phyloP scores from a whole-genome alignment of 2,888 invertebrate genomes.

The Megastigmus dorsalis region DNA sequence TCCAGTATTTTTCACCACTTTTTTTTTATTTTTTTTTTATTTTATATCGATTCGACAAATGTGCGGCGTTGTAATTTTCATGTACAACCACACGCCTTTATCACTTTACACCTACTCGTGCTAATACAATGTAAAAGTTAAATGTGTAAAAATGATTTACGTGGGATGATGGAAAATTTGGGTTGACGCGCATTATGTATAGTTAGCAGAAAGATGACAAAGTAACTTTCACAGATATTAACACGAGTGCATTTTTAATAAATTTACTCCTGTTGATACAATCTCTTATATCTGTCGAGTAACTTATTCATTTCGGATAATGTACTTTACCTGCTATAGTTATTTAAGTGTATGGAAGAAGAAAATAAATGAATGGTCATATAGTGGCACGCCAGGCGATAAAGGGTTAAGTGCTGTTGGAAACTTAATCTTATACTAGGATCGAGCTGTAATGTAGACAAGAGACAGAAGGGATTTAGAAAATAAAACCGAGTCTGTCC shows the following conservation, averaged over 20 bases:
- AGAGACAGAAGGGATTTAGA: constrained; percentile 24
- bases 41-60: neutral
- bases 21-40: neutral
- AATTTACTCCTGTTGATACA: neutral
- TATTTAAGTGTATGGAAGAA: neutral
- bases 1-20: neutral
- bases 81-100: too few relatives aligned
- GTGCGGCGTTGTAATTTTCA: too few relatives aligned
- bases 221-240: too few relatives aligned
- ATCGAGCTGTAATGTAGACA: constrained; percentile 20
- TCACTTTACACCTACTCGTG: too few relatives aligned
- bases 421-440: constrained; percentile 17
- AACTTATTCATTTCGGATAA: neutral
- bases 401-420: constrained; percentile 45
- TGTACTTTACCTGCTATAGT: neutral
- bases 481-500: constrained; percentile 26
- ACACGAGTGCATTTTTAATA: neutral
- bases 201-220: too few relatives aligned
- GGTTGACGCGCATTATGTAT: too few relatives aligned
- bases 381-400: too few relatives aligned
- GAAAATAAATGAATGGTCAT: too few relatives aligned
- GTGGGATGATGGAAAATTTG: neutral
- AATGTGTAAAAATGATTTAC: neutral
- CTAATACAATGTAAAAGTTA: neutral
- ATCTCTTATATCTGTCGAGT: neutral